Percentiles rank a stretch among this genome's conserved stretches.
phyloP scores from a whole-genome alignment of 2,888 invertebrate genomes.

The Epirrhoe alternata region DNA sequence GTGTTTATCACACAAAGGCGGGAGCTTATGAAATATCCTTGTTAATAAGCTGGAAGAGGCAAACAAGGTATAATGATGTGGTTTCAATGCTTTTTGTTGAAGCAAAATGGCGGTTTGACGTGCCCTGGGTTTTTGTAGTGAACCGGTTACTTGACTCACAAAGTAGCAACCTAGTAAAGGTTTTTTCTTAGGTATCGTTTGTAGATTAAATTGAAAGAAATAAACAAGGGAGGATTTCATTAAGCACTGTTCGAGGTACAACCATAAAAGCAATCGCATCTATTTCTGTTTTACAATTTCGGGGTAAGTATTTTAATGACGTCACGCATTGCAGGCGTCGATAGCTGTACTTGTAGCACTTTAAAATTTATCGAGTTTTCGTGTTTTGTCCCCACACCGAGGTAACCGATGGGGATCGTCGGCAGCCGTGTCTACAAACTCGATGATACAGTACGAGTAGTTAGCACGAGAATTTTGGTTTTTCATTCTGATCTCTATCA shows the following conservation, averaged over 20 bases:
- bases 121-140: slow-evolving; percentile 15
- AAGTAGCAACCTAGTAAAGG: neutral
- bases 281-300: neutral
- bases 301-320: slow-evolving; percentile 21
- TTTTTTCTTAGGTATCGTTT: neutral
- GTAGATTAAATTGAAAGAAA: neutral
- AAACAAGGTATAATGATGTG: slow-evolving; percentile 34
- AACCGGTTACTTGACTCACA: neutral
- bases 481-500: neutral
- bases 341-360: slow-evolving; percentile 58
- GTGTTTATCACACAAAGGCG: slow-evolving; percentile 20
- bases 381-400: slow-evolving; percentile 50
- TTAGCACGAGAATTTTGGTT: neutral
- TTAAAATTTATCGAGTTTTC: slow-evolving; percentile 77
- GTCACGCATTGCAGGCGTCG: slow-evolving; percentile 28
- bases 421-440: slow-evolving; percentile 8
- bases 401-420: slow-evolving; percentile 9
- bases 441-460: slow-evolving; percentile 5
- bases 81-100: slow-evolving; percentile 30
- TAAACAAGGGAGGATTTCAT: neutral
- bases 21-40: slow-evolving; percentile 32
- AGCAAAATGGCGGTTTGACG: slow-evolving; percentile 27
- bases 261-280: slow-evolving; percentile 5
- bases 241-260: neutral
- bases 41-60: slow-evolving; percentile 30